Evolutionary conservation across 2,888 invertebrate species (phyloP).

Genomic region (Eumerus sabulonum): DNA sequence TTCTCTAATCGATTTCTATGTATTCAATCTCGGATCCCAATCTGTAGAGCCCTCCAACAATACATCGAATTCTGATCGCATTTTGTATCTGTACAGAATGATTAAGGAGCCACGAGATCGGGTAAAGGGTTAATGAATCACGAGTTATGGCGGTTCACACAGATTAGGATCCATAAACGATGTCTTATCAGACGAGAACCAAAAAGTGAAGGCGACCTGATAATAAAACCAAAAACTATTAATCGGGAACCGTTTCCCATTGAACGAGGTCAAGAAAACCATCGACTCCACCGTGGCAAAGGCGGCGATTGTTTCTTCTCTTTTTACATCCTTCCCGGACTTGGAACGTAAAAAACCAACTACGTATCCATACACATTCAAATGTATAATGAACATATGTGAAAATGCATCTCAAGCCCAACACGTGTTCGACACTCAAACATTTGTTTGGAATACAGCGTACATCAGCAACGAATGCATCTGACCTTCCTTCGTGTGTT

Average conservation of each 20-base stretch:
- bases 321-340: too few relatives aligned
- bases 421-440: constrained; percentile 15
- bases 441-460: constrained; percentile 17
- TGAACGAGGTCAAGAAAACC: too few relatives aligned
- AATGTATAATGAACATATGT: too few relatives aligned
- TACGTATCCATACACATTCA: too few relatives aligned
- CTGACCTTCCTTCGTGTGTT: constrained; percentile 14
- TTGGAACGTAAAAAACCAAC: too few relatives aligned
- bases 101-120: constrained; percentile 2
- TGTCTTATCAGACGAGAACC: constrained; percentile 2
- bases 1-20: too few relatives aligned
- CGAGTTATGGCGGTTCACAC: constrained; percentile 8
- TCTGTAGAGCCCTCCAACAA: not conserved
- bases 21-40: constrained; percentile 4
- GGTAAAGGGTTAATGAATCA: not conserved
- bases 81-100: constrained; percentile 8
- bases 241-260: too few relatives aligned
- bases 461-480: constrained; percentile 11
- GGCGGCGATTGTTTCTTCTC: too few relatives aligned
- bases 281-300: too few relatives aligned
- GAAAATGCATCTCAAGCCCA: not conserved
- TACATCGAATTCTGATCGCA: too few relatives aligned
- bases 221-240: too few relatives aligned
- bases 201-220: not conserved
- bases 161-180: constrained; percentile 13